Base-by-base conservation (phyloP, 53 echinoderm and acorn worm species). In the Astropecten irregularis region DNA sequence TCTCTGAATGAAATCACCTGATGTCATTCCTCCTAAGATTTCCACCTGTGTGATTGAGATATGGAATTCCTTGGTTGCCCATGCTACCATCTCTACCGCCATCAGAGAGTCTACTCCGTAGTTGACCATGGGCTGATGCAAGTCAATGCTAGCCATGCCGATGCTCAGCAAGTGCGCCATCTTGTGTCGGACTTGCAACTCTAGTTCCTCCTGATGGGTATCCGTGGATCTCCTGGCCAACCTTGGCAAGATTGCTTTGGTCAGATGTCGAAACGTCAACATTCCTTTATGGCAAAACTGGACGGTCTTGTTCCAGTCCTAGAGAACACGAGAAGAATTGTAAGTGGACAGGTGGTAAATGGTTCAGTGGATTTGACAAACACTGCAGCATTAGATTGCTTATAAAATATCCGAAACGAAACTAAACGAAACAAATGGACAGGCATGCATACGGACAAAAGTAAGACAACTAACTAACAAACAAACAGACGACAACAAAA, bases 41-140 rank as follows among this genome's bases (percentile, higher is more conserved):
- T 95, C 95, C 55, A 95, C 82, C 50, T 95, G 95, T 20, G 95
- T 87, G 25, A 95, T 87, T 76, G 89, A 84, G 46, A 88, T 86
- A 38, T 71, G 77, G 37, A 92, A 82, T 54, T 95, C 92, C 23
- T 88, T 84, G 9, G 87, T 87, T 0, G 90, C 95, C 95, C 92
- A 95, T 31, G 92, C 84, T 0, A 92, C 95, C 92, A 95, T 90
- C 82, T 95, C 95, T 22, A 95, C 88, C 7, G 95, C 92, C 95
- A 95, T 95, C 82, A 95, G 77, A 40, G 95, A 95, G 52, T 95
- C 95, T 60, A 95, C 87, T 0, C 95, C 95, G 82, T 92, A 95
- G 92, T 92, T 84, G 57, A 92, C 87, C 95, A 95, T 95, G 16
- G 95, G 92, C 66, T 92, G 87, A 22, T 84, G 82, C 10, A 92